Base-by-base conservation (phyloP, 2,888 invertebrate genomes). In the Axea sp. region DNA sequence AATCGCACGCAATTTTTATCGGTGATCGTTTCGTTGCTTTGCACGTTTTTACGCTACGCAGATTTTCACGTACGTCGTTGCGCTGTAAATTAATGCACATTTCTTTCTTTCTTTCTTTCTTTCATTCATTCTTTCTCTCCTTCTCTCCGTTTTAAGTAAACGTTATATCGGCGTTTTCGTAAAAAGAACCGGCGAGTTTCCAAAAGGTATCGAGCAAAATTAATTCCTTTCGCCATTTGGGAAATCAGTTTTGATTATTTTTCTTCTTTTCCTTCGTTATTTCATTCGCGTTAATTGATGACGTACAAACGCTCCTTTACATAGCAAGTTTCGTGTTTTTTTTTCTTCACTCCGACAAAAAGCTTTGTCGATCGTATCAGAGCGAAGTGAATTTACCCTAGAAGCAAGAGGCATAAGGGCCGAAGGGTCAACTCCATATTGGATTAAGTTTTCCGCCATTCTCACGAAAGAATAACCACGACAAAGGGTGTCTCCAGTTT, bases 371-470 rank as follows among this genome's bases (percentile, higher is more conserved):
- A 43, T 67, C 30, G 39, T 45, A 55, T 65, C 47, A 41, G 30
- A 45, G 15, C n/a, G 33, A 53, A 51, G 30, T 60, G 53, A 60
- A 43, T 60, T 69, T 53, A 59, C 41, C 68, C 49, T n/a, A 22
- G 43, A 5, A 57, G 55, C 49, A 35, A 49, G 49, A 64, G 17
- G 47, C 33, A 59, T 47, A 37, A 45, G 73, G 65, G 55, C 28
- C 39, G 76, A 78, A 78, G 78, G 80, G 79, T 82, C 81, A 77
- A 67, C 75, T 76, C 75, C 64, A 78, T 77, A 80, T 81, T 75
- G 81, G 76, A 82, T 83, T 76, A 77, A 78, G 77, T 78, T 75
- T 76, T 77, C 53, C 68, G 62, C 72, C 78, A 79, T 82, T 80
- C 80, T 80, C 76, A 72, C 60, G 62, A 37, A 67, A 57, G 67